Conservation (phyloP, 1,140 invertebrate species). For the Lithobius niger region DNA sequence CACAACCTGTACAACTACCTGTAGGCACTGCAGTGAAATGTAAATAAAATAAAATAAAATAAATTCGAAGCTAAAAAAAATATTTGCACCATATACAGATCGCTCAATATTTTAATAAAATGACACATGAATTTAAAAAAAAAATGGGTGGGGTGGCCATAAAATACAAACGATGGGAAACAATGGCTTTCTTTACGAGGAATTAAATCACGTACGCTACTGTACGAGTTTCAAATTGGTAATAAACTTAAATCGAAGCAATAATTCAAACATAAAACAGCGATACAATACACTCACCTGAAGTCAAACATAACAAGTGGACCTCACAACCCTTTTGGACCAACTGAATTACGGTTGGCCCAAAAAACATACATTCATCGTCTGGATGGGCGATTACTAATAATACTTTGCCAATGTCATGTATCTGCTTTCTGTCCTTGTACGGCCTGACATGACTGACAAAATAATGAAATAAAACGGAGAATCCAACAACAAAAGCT, state of each 20-base stretch:
- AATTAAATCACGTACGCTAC: conserved; percentile 7
- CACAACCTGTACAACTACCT: too few species aligned
- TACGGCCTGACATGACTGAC: conserved; percentile 1
- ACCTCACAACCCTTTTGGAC: conserved; percentile 45
- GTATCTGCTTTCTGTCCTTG: background rate
- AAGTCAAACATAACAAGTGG: conserved; percentile 72
- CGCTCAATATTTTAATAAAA: too few species aligned
- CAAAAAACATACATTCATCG: conserved; percentile 97
- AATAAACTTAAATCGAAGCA: too few species aligned
- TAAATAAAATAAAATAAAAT: too few species aligned
- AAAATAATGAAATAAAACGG: background rate
- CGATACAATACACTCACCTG: too few species aligned
- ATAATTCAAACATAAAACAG: background rate
- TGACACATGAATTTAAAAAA: too few species aligned
- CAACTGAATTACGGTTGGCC: conserved; percentile 65
- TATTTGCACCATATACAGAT: too few species aligned
- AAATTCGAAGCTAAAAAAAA: too few species aligned
- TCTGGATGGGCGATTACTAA: conserved; percentile 88
- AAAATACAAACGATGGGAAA: too few species aligned
- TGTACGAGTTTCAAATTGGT: background rate
- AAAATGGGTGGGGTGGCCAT: too few species aligned
- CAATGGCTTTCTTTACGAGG: too few species aligned
- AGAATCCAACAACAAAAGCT: conserved; percentile 3
- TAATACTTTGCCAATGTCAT: conserved; percentile 37
- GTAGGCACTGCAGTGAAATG: too few species aligned